Percentiles rank a stretch among this genome's conserved stretches.
Evolutionary conservation across 2,797 vertebrate species (phyloP).

Genomic region (Cuniculus paca): DNA sequence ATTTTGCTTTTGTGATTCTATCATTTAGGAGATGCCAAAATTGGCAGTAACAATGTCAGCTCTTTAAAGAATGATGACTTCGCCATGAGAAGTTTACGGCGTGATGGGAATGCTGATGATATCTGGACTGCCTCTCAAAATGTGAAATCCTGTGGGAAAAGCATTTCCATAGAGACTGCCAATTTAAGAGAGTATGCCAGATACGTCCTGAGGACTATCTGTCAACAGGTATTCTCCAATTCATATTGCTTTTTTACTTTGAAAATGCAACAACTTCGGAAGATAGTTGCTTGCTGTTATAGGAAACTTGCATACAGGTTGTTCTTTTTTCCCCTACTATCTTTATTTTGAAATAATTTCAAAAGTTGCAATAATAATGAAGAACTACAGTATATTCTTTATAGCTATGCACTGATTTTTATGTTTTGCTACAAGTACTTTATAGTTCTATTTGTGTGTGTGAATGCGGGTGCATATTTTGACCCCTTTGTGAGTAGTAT

Average conservation of each 20-base stretch:
- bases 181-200: conserved; percentile 88
- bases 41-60: conserved; percentile 84
- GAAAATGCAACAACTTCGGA: neutral
- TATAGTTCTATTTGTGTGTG: neutral
- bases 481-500: neutral
- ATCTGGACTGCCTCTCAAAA: conserved; percentile 81
- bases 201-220: conserved; percentile 89
- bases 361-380: neutral
- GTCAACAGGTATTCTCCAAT: conserved; percentile 87
- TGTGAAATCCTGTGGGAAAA: conserved; percentile 84
- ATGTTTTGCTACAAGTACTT: neutral
- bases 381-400: neutral
- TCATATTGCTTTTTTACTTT: neutral
- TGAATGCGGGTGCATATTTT: neutral
- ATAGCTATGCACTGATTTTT: neutral
- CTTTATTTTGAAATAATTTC: conserved; percentile 46
- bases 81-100: conserved; percentile 80
- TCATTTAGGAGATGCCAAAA: conserved; percentile 88
- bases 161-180: conserved; percentile 87
- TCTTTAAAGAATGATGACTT: conserved; percentile 86
- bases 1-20: conserved; percentile 78
- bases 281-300: neutral
- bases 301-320: neutral
- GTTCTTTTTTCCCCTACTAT: neutral
- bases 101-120: conserved; percentile 84